Evolutionary conservation across 2,113 vertebrate genomes (phyloP).

Genomic region (Rousettus leschenaultii): DNA sequence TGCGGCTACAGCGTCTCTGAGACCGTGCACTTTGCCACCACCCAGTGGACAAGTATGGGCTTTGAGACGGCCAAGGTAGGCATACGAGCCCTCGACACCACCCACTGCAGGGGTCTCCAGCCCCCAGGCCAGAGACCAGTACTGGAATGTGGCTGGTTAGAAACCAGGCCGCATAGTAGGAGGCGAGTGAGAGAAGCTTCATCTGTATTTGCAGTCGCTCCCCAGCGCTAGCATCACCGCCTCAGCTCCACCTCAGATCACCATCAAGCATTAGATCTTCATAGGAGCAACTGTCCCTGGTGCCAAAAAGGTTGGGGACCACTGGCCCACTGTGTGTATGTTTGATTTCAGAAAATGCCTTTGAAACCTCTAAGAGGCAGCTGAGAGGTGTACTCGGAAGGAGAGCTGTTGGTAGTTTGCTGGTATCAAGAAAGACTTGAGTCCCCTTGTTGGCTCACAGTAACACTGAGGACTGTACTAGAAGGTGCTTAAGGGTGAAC

Average conservation of each 20-base stretch:
- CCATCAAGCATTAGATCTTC: too few species aligned
- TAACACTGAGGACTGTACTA: rapidly evolving
- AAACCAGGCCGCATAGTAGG: too few species aligned
- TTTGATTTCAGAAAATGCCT: background rate
- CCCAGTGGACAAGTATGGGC: slow-evolving; percentile 98
- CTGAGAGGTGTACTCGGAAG: slow-evolving; percentile 10
- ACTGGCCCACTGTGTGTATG: rapidly evolving
- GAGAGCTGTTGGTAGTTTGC: background rate
- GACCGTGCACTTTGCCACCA: slow-evolving; percentile 99
- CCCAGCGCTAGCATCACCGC: too few species aligned
- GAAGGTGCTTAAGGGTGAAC: rapidly evolving
- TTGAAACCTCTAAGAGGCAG: rapidly evolving
- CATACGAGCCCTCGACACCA: rapidly evolving
- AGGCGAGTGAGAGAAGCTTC: too few species aligned
- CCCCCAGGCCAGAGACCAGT: too few species aligned
- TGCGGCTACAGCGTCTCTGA: slow-evolving; percentile 99
- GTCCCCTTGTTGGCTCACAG: rapidly evolving
- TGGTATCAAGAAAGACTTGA: background rate
- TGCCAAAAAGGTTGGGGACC: too few species aligned
- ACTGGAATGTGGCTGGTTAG: too few species aligned
- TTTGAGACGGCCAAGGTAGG: slow-evolving; percentile 97
- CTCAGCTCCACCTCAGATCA: too few species aligned
- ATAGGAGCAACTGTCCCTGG: too few species aligned
- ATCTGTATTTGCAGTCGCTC: too few species aligned
- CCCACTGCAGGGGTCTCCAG: too few species aligned